phyloP scores from a whole-genome alignment of 1,140 invertebrate species.

The Yoshiicerus persimilis region DNA sequence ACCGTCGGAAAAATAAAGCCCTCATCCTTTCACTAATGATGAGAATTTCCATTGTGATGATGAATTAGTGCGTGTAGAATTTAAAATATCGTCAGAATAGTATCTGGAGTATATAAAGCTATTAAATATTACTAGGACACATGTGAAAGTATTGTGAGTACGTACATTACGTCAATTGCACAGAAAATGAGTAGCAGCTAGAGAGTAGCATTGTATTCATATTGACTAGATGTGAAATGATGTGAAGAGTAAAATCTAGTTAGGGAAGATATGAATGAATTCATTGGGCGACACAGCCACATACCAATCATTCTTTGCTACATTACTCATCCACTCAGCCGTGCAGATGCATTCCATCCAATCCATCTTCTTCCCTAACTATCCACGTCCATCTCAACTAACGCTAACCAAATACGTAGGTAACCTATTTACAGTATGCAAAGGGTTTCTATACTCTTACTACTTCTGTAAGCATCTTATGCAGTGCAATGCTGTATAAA shows the following conservation, averaged over 20 bases:
- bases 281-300: background rate
- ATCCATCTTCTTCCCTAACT: constrained; percentile 35
- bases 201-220: background rate
- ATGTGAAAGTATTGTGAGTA: no score
- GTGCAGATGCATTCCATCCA: constrained; percentile 32
- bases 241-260: constrained; percentile 9
- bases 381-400: background rate
- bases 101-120: no score
- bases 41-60: background rate
- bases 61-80: background rate
- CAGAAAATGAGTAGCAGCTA: background rate
- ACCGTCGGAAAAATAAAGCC: no score
- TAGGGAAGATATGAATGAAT: constrained; percentile 41
- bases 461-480: background rate
- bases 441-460: background rate
- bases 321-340: constrained; percentile 40
- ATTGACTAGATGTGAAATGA: background rate
- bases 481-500: no score
- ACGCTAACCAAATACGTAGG: background rate
- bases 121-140: no score
- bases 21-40: no score
- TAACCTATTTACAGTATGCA: background rate
- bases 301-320: constrained; percentile 44
- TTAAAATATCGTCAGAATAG: no score
- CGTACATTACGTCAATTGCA: no score